Evolutionary conservation across 2,113 vertebrate genomes (phyloP).

Genomic region (Psittacula cyanocephala): DNA sequence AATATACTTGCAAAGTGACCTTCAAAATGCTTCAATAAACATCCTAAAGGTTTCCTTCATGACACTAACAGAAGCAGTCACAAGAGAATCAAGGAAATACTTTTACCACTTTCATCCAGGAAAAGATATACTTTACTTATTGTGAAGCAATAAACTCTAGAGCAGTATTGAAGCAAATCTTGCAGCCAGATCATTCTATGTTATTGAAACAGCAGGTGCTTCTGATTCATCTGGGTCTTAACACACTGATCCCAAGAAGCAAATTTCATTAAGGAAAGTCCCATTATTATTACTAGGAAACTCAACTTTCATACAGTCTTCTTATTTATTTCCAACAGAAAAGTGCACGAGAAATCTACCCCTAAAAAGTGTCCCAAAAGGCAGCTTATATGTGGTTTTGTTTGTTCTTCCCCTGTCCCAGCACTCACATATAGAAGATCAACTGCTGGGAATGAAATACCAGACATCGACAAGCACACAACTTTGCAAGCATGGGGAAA

Average conservation of each 20-base stretch:
- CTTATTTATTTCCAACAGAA: background rate
- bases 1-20: background rate
- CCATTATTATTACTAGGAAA: constrained; percentile 5
- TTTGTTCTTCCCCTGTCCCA: background rate
- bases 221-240: constrained; percentile 33
- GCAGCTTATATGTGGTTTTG: accelerated
- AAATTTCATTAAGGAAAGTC: constrained; percentile 48
- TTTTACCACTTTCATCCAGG: background rate
- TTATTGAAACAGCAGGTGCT: constrained; percentile 51
- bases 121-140: background rate
- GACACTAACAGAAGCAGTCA: background rate
- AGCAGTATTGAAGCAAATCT: background rate
- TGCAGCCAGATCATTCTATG: background rate
- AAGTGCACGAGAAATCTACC: background rate
- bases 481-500: background rate
- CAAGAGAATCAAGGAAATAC: constrained; percentile 15
- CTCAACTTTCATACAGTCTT: background rate
- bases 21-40: background rate
- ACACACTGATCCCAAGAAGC: constrained; percentile 32
- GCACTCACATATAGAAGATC: background rate
- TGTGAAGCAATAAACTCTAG: constrained; percentile 38
- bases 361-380: background rate
- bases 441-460: background rate
- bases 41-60: background rate
- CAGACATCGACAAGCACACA: background rate